Percentiles rank a stretch among this genome's conserved stretches.
Conservation (phyloP, 2,888 invertebrate genomes). For the Mesorhabditis belari region DNA sequence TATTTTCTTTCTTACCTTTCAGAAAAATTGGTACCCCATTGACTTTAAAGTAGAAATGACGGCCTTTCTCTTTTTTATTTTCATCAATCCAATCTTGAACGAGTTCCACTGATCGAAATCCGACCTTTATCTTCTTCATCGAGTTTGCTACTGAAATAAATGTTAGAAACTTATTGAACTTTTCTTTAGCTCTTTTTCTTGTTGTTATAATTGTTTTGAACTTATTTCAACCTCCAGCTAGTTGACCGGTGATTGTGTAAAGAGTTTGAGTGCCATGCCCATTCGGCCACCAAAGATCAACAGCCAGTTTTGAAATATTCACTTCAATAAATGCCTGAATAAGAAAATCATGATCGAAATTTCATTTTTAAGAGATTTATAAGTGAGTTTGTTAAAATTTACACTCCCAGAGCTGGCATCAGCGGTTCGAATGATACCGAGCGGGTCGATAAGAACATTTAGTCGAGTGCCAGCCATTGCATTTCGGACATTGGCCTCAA, state of each 20-base stretch:
- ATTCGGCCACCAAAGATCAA: constrained; percentile 87
- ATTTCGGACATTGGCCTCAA: not conserved
- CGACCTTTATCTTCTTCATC: constrained; percentile 59
- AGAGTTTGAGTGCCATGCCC: constrained; percentile 75
- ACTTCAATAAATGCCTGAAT: not conserved
- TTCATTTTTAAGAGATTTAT: no score
- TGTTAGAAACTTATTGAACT: no score
- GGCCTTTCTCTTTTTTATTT: constrained; percentile 55
- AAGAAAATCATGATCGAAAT: no score
- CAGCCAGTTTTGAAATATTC: not conserved
- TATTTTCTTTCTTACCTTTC: constrained; percentile 60
- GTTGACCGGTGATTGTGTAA: constrained; percentile 58
- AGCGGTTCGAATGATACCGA: not conserved
- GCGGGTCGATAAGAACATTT: not conserved
- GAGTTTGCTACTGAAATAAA: no score
- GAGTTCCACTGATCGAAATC: constrained; percentile 78
- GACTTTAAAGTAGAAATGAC: constrained; percentile 75
- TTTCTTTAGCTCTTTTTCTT: no score
- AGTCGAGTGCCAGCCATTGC: not conserved
- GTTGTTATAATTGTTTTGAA: not conserved
- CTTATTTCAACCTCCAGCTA: constrained; percentile 7
- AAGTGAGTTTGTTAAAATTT: no score
- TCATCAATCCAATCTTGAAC: constrained; percentile 55
- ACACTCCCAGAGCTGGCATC: no score
- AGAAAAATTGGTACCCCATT: constrained; percentile 82